Evolutionary conservation across 2,888 invertebrate species (phyloP).

Genomic region (Phragmatobia fuliginosa): DNA sequence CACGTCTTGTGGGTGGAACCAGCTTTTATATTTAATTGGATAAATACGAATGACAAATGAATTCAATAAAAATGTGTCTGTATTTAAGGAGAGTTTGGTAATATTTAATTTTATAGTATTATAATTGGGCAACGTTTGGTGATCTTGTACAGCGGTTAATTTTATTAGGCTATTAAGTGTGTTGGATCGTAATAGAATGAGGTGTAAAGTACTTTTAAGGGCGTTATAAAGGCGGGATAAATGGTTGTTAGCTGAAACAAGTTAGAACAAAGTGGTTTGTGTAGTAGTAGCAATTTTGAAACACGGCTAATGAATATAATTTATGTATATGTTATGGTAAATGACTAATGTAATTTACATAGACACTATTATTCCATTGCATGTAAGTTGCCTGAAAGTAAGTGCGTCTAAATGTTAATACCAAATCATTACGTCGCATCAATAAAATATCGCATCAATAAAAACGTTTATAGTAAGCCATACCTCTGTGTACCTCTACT

Average conservation of each 20-base stretch:
- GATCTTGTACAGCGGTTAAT: conserved; percentile 21
- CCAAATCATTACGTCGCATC: not conserved
- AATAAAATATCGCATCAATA: not conserved
- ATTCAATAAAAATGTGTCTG: conserved; percentile 40
- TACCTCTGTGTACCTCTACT: too few species aligned
- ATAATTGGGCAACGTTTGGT: conserved; percentile 28
- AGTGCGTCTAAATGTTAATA: not conserved
- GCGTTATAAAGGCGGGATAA: conserved; percentile 8
- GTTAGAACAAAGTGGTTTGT: not conserved
- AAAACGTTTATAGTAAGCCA: not conserved
- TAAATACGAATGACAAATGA: conserved; percentile 49
- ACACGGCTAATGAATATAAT: too few species aligned
- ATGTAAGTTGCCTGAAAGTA: not conserved
- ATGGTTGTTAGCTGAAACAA: not conserved
- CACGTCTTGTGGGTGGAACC: conserved; percentile 39
- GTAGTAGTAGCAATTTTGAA: not conserved
- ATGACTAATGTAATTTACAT: too few species aligned
- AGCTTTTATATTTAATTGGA: conserved; percentile 46
- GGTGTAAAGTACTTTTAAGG: conserved; percentile 11
- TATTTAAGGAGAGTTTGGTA: conserved; percentile 24
- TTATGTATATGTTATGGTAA: too few species aligned
- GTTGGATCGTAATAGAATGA: conserved; percentile 18
- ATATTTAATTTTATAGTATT: conserved; percentile 44
- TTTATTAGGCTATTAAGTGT: conserved; percentile 18
- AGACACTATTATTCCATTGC: too few species aligned